Percentiles rank a stretch among this genome's conserved stretches.
Conservation (phyloP, 2,113 vertebrate genomes). For the Sinocyclocheilus grahami region DNA sequence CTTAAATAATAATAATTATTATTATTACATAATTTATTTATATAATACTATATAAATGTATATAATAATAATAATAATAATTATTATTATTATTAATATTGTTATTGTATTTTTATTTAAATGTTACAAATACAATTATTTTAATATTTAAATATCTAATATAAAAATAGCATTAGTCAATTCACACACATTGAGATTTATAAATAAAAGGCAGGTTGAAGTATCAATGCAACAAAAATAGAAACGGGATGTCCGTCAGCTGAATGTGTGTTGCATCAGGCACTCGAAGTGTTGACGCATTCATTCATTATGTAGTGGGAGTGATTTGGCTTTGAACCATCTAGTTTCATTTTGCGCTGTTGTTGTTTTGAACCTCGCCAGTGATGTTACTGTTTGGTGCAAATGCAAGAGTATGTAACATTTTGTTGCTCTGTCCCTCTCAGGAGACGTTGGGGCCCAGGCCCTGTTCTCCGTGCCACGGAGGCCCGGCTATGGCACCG, state of each 20-base stretch:
- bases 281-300: background rate
- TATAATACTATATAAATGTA: too few relatives aligned
- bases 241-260: background rate
- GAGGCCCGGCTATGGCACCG: slow-evolving; percentile 98
- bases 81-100: background rate
- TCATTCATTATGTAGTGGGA: background rate
- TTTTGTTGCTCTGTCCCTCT: background rate
- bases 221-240: background rate
- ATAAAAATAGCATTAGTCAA: background rate
- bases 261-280: background rate
- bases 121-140: background rate
- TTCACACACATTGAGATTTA: background rate
- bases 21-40: too few relatives aligned
- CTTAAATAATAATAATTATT: too few relatives aligned
- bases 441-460: slow-evolving; percentile 98
- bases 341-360: background rate
- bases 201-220: background rate
- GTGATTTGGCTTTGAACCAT: background rate
- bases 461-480: slow-evolving; percentile 98
- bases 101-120: background rate
- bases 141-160: background rate
- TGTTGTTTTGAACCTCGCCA: background rate
- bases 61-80: too few relatives aligned
- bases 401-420: background rate
- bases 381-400: background rate